phyloP scores from a whole-genome alignment of 2,888 invertebrate genomes.

The Adelognathus sp. region DNA sequence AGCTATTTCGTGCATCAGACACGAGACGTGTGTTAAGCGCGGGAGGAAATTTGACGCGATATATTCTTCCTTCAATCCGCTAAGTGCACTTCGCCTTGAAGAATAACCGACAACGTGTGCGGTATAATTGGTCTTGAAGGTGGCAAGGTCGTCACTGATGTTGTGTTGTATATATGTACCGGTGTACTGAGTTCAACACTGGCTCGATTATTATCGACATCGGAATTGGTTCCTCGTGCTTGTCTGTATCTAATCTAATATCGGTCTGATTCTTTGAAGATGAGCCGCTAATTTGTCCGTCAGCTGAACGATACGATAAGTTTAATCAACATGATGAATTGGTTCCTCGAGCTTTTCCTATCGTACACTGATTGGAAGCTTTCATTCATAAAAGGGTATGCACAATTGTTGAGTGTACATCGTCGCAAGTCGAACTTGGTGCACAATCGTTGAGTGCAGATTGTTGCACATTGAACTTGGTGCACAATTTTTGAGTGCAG shows the following conservation, averaged over 20 bases:
- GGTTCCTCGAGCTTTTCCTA: not conserved
- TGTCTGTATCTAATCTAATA: too few species aligned
- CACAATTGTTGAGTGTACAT: too few species aligned
- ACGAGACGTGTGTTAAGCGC: slow-evolving; percentile 6
- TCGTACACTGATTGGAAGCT: too few species aligned
- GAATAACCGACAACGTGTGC: slow-evolving; percentile 39
- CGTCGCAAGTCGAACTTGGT: too few species aligned
- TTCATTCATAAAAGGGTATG: too few species aligned
- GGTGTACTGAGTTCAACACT: not conserved
- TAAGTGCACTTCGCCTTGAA: slow-evolving; percentile 56
- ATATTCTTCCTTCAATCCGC: slow-evolving; percentile 50
- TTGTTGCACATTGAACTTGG: too few species aligned
- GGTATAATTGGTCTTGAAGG: slow-evolving; percentile 52
- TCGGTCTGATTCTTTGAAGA: too few species aligned
- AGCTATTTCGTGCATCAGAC: slow-evolving; percentile 37
- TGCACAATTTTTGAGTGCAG: too few species aligned
- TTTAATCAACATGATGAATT: too few species aligned
- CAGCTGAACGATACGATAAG: too few species aligned
- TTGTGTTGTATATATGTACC: not conserved
- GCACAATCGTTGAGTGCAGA: too few species aligned
- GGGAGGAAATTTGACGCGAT: slow-evolving; percentile 31
- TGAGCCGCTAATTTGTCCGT: too few species aligned
- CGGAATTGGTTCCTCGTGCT: not conserved
- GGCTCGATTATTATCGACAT: not conserved
- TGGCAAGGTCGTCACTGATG: slow-evolving; percentile 40